Evolutionary conservation across 30 jellyfish, hydroid and myxozoan genomes (phyloP), one percentile per base, ranked within the genome.

Genomic region (Pelagia noctiluca): DNA sequence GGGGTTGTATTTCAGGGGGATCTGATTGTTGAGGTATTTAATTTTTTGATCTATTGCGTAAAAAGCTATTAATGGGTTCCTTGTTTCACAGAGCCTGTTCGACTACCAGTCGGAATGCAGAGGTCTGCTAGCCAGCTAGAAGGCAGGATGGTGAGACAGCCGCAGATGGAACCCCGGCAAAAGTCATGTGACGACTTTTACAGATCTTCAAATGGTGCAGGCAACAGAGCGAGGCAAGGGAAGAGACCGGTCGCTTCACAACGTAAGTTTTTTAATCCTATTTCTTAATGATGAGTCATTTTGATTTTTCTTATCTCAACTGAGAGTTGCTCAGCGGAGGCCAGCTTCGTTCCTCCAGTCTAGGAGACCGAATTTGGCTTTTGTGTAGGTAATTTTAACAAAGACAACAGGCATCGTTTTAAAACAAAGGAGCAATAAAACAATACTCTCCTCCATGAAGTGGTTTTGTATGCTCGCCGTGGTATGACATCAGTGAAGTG

Each of bases 81-180:
- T 75, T 35, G 8, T 63, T 63, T 63, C 24, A 63, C 60, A 63
- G 77, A 34, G 54, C 77, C 52, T 18, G 49, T 31, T 19, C 82
- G 86, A 13, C 47, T 29, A 22, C 95, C 83, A 1, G 36, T 71
- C 23, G 95, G 95, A 12, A 88, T 88, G 99, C 99, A 94, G 70
- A 66, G 99, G 35, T 94, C 99, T 2, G 96, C 99, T 22, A 85
- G 97, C 60, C 97, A 88, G 37, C 87, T 94, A 68, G 99, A 94
- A 25, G 96, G 92, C 52, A 67, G 73, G 73, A 62, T 77, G 64
- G 66, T 76, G 48, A 78, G 84, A 32, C 57, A 96, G 22, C 99
- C 99, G 19, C 48, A 78, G 33, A 83, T 94, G 97, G 92, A 90
- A 52, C 96, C 97, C 19, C 95, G 99, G n/a, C 99, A 94, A 65